These are phyloP conservation scores for Gymnodraco acuticeps DNA, from an alignment of 2,797 vertebrate species.

Conservation along the genomic window DNA sequence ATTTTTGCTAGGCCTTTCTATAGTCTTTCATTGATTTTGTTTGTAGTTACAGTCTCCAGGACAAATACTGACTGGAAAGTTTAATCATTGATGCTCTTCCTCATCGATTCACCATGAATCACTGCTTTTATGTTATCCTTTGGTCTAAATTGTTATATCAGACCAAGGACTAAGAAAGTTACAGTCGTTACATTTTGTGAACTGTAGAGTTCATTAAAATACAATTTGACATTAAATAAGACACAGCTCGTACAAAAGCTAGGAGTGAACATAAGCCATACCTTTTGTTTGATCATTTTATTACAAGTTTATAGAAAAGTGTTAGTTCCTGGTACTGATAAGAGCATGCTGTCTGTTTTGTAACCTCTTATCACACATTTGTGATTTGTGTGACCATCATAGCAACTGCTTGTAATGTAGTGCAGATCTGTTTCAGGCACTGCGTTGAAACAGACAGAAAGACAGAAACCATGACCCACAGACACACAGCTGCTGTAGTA, in stretches of 20 bases:
- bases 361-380: slow-evolving; percentile 25
- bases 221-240: slow-evolving; percentile 15
- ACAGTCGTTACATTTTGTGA: not conserved
- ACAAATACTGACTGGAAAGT: not conserved
- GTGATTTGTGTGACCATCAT: not conserved
- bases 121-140: slow-evolving; percentile 18
- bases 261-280: slow-evolving; percentile 18
- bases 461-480: slow-evolving; percentile 18
- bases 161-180: not conserved
- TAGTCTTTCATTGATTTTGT: not conserved
- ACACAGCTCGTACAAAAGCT: not conserved
- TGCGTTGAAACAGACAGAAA: slow-evolving; percentile 11
- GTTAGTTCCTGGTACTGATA: slow-evolving; percentile 44
- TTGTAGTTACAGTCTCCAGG: not conserved
- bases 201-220: not conserved
- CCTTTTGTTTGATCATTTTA: slow-evolving; percentile 49
- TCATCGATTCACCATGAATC: slow-evolving; percentile 7
- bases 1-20: not conserved
- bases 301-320: slow-evolving; percentile 31
- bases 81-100: slow-evolving; percentile 38
- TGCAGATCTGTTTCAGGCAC: slow-evolving; percentile 20
- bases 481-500: slow-evolving; percentile 41
- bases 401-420: not conserved
- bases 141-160: slow-evolving; percentile 11
- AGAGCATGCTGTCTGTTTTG: slow-evolving; percentile 8